Evolutionary conservation across 64 coral and sea anemone genomes (phyloP), one percentile per base, ranked within the genome.

Genomic region (Montipora efflorescens): DNA sequence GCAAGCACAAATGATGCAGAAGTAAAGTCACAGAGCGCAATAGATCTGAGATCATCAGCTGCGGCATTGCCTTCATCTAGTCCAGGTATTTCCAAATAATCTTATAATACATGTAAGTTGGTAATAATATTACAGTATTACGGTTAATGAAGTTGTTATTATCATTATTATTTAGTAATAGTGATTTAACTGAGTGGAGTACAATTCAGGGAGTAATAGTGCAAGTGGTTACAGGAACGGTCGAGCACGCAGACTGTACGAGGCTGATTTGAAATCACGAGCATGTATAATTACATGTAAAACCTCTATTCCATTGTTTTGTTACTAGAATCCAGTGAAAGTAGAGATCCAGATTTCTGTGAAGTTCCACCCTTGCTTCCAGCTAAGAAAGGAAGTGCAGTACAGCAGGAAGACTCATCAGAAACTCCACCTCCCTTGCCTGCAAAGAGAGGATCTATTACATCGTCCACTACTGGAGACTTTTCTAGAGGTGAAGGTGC

Each of bases 291-390:
- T 1, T 36, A 36, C 1, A 36, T 36, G 28, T 36, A 18, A 79
- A 4, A 19, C 23, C 3, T 13, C 7, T 81, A 13, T 25, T 13
- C 50, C n/a, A 58, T 81, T 20, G 58, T 59, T 25, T 81, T 59
- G 47, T 53, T 23, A 7, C 3, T 3, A 84, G 81, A 84, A 46
- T 84, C 59, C 36, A 48, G 15, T 84, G 81, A 84, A 43, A 84
- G 44, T 8, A 67, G 23, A 67, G 81, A 84, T 47, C 14, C 81
- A 19, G 61, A 84, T 16, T 67, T 72, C 77, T 45, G 2, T 25
- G 91, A 93, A 43, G 79, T 70, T 69, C 91, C 91, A 44, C 91
- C 91, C 4, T 4, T 85, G 7, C 76, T 93, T 47, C 91, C 91
- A 1, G 64, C 75, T 44, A 93, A 93, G 69, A 93, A 69, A 64